Conservation (phyloP, 2,113 vertebrate species). For the Silurus meridionalis region DNA sequence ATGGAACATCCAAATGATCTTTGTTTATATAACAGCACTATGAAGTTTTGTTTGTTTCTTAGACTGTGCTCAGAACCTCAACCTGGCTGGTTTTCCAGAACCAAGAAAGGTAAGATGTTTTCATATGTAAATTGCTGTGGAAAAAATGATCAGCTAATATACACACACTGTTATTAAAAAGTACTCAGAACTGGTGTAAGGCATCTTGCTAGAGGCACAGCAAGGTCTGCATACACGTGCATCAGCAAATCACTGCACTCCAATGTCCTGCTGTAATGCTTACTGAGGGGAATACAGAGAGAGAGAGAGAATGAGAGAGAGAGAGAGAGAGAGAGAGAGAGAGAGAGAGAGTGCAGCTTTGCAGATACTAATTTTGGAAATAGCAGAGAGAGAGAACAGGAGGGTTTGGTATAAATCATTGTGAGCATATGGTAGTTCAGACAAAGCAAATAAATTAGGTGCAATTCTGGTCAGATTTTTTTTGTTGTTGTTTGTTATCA, state of each 20-base stretch:
- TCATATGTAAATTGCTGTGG: slow-evolving; percentile 32
- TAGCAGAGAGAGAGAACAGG: not conserved
- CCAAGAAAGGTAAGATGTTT: slow-evolving; percentile 48
- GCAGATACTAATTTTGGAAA: slow-evolving; percentile 30
- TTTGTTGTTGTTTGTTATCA: not conserved
- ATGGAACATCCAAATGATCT: not conserved
- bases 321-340: not conserved
- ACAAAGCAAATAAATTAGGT: slow-evolving; percentile 17
- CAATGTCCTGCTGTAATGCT: slow-evolving; percentile 43
- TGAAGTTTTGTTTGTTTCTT: not conserved
- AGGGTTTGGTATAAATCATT: slow-evolving; percentile 15
- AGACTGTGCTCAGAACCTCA: slow-evolving; percentile 22
- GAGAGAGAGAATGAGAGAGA: not conserved
- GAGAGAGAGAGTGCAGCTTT: not conserved
- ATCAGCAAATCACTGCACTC: slow-evolving; percentile 48
- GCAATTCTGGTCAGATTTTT: slow-evolving; percentile 7
- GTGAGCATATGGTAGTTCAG: slow-evolving; percentile 23
- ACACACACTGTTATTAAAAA: slow-evolving; percentile 38
- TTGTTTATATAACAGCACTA: not conserved
- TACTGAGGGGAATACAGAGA: slow-evolving; percentile 45
- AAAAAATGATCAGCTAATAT: slow-evolving; percentile 33
- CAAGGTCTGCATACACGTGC: slow-evolving; percentile 17
- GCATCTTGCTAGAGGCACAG: slow-evolving; percentile 22
- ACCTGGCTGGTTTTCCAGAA: slow-evolving; percentile 39
- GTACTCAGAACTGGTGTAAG: slow-evolving; percentile 18